Conservation (phyloP, 1,140 invertebrate genomes). For the Drosophila bocqueti region DNA sequence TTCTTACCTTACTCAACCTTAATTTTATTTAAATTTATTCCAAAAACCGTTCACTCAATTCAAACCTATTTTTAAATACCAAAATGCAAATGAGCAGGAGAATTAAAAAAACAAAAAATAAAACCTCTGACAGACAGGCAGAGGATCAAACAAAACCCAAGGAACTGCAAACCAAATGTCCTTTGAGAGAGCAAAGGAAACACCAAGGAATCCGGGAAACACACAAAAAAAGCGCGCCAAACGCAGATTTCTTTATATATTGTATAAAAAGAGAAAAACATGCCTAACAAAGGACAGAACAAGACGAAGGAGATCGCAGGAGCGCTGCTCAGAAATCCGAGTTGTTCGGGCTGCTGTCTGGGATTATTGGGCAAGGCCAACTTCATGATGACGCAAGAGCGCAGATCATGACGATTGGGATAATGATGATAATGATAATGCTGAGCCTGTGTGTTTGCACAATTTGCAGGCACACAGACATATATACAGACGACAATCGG, state of each 20-base stretch:
- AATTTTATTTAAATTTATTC: constrained; percentile 11
- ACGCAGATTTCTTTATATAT: constrained; percentile 36
- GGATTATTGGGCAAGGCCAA: constrained; percentile 74
- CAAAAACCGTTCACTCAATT: neutral
- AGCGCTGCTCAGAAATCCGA: constrained; percentile 26
- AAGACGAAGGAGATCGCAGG: constrained; percentile 4
- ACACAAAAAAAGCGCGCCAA: constrained; percentile 62
- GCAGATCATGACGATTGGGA: constrained; percentile 37
- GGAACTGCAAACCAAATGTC: constrained; percentile 27
- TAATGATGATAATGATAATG: constrained; percentile 42
- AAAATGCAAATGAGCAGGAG: constrained; percentile 38
- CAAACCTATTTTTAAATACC: constrained; percentile 16
- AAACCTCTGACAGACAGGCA: constrained; percentile 19
- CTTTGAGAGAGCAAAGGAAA: constrained; percentile 26
- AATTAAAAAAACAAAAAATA: constrained; percentile 20
- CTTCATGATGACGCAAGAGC: constrained; percentile 55
- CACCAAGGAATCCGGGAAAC: constrained; percentile 31
- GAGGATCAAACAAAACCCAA: constrained; percentile 20
- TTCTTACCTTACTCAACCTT: neutral
- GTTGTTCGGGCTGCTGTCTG: constrained; percentile 38
- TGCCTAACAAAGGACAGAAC: constrained; percentile 15
- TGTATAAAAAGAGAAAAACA: constrained; percentile 10
- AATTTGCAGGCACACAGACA: constrained; percentile 46
- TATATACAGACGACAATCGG: constrained; percentile 2
- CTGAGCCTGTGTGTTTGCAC: constrained; percentile 36